Evolutionary conservation across 1,140 invertebrate genomes (phyloP).

Genomic region (Pogonus chalceus): DNA sequence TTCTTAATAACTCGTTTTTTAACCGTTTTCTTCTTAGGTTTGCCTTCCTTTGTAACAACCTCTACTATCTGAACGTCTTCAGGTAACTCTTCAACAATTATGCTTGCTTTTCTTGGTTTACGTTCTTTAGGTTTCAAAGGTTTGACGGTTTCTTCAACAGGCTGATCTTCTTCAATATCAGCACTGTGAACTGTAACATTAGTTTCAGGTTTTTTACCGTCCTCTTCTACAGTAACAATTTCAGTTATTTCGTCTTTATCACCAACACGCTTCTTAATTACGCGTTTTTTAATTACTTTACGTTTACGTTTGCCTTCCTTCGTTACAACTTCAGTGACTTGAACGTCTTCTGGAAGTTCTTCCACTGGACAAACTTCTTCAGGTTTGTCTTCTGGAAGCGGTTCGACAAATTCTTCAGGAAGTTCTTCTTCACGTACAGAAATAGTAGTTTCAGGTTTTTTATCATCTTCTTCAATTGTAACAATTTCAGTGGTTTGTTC

Average conservation of each 20-base stretch:
- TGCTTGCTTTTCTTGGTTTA: conserved; percentile 25
- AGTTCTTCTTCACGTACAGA: conserved; percentile 11
- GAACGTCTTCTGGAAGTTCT: conserved; percentile 20
- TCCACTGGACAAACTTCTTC: conserved; percentile 13
- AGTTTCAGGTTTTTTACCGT: conserved; percentile 26
- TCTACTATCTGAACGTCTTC: conserved; percentile 38
- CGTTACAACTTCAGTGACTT: conserved; percentile 20
- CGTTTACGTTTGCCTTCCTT: conserved; percentile 29
- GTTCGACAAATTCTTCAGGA: conserved; percentile 13
- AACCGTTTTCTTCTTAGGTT: conserved; percentile 29
- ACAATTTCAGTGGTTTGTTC: conserved; percentile 18
- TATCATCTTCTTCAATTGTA: conserved; percentile 16
- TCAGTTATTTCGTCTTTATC: conserved; percentile 18
- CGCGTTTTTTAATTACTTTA: conserved; percentile 19
- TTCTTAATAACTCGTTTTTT: conserved; percentile 27
- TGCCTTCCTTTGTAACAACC: conserved; percentile 32
- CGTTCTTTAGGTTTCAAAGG: conserved; percentile 15
- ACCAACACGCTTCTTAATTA: conserved; percentile 15
- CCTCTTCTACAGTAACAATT: conserved; percentile 28
- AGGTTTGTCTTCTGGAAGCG: conserved; percentile 21
- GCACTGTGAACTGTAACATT: conserved; percentile 27
- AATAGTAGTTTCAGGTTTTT: conserved; percentile 14
- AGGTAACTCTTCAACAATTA: conserved; percentile 30
- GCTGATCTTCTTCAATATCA: conserved; percentile 15
- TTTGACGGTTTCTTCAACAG: conserved; percentile 17